Evolutionary conservation across 2,888 invertebrate genomes (phyloP), one percentile per base, ranked within the genome.

Genomic region (Norana najaformis): DNA sequence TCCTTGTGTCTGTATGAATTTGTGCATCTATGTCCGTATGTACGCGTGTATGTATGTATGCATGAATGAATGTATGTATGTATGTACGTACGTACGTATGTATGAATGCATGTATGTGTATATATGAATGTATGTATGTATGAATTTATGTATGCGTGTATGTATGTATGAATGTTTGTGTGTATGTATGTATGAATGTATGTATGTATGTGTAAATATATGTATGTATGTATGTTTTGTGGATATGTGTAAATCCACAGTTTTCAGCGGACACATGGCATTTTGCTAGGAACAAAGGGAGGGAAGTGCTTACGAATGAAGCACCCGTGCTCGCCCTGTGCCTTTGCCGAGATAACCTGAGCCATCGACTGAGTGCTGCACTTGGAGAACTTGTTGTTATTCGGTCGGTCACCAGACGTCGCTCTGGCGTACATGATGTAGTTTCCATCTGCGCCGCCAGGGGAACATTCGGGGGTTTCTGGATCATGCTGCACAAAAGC

Each of bases 371-470:
- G 35, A 97, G 98, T 96, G 93, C 98, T 98, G 95, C 99, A 99
- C 38, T 96, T 96, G 0, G 98, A 98, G 96, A 99, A 99, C 94
- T 97, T 97, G 93, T 98, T 98, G 95, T 99, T 99, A 96, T 99
- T 99, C 23, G 98, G 97, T 90, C 98, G 96, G 95, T 99, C 98
- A 89, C 99, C 99, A 90, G 98, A 98, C 0, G 99, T 99, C 30
- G 99, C 99, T 89, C 98, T 98, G 23, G 99, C 98, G 95, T 98
- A 99, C 99, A 99, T 99, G 93, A 99, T 99, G 95, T 96, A 99
- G 96, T 99, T 99, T 91, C 99, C 99, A 92, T 96, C 97, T 90
- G 98, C 98, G 1, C 98, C 98, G 90, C 89, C 98, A 11, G 98
- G 98, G 0, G 93, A 91, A 91, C 94, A 94, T 11, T 96, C 97